Percentiles rank a stretch among this genome's conserved stretches.
Evolutionary conservation across 2,113 vertebrate species (phyloP).

Genomic region (Halichoerus grypus): DNA sequence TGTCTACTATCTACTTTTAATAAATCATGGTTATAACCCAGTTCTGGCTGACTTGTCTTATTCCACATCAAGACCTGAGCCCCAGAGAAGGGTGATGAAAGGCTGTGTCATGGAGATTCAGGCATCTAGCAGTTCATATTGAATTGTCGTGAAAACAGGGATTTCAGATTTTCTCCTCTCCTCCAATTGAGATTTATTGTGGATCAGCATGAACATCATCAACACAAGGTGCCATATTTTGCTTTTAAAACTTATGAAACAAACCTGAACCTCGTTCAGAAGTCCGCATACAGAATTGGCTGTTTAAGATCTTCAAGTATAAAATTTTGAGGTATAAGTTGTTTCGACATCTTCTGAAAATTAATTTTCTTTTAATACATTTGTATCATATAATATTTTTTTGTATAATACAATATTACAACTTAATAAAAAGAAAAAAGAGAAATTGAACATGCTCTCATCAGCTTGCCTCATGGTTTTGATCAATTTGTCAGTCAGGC

Average conservation of each 20-base stretch:
- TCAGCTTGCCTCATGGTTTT: conserved; percentile 7
- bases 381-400: background rate
- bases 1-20: conserved; percentile 47
- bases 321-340: background rate
- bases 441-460: background rate
- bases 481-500: background rate
- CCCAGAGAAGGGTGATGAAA: background rate
- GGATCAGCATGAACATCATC: background rate
- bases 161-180: background rate
- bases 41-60: conserved; percentile 6
- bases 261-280: background rate
- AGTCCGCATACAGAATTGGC: background rate
- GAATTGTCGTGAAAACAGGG: background rate
- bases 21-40: conserved; percentile 67
- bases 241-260: background rate
- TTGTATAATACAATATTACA: background rate
- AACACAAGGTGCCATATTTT: background rate
- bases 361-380: background rate
- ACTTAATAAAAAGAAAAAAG: conserved; percentile 6
- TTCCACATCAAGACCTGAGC: background rate
- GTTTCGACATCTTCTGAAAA: background rate
- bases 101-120: background rate
- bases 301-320: background rate
- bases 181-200: background rate
- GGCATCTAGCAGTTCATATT: background rate